Evolutionary conservation across 2,888 invertebrate genomes (phyloP), one percentile per base, ranked within the genome.

Genomic region (Carcina quercana): DNA sequence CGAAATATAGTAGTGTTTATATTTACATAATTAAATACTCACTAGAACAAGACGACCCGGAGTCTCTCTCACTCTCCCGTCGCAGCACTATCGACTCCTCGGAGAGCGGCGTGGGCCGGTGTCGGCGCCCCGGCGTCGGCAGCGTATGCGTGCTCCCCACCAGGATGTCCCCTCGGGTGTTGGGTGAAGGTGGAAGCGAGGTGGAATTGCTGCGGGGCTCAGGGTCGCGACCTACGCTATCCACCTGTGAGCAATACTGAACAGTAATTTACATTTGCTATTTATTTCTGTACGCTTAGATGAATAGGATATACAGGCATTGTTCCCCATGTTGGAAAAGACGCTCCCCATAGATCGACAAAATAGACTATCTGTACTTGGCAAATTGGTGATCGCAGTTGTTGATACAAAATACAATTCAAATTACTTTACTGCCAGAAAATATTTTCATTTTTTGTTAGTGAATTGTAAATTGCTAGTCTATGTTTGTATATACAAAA

Each of bases 181-280:
- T 86, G 37, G 88, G 88, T 50, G 88, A 87, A 1, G 88, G 88
- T 30, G 88, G 88, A 53, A 88, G 69, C 45, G 88, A 87, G 45
- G 61, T 58, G 49, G 88, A 87, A 45, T 60, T 58, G 30, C 22
- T 30, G 22, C 3, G n/a, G 21, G 40, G 34, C 38, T 52, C 44
- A 20, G 37, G 29, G 13, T 43, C 56, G 38, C 57, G 51, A 10
- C 45, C 50, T 39, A 59, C 64, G 53, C 39, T 70, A 54, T 76
- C 78, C 60, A 73, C 68, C 75, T 76, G 54, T 12, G 4, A 11
- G 5, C 22, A 22, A n/a, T n/a, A n/a, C n/a, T n/a, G n/a, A n/a
- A n/a, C n/a, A n/a, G n/a, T n/a, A n/a, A n/a, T n/a, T n/a, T n/a
- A n/a, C n/a, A n/a, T n/a, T n/a, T n/a, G n/a, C n/a, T n/a, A n/a